phyloP scores from a whole-genome alignment of 2,888 invertebrate genomes.

The Mimachlamys varia region DNA sequence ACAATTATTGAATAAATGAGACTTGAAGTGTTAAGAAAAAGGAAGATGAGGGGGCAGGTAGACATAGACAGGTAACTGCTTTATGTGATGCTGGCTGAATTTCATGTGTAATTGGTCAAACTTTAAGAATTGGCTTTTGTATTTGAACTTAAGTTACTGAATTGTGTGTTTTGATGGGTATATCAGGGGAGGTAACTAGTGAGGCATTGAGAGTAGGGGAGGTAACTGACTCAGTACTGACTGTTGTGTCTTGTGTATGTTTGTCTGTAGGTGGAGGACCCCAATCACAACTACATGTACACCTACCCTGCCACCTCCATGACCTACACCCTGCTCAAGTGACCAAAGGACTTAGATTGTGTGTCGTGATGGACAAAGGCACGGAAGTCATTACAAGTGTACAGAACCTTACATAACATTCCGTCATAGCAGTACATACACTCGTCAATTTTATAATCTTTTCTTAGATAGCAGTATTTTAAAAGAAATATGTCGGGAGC shows the following conservation, averaged over 20 bases:
- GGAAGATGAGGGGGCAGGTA: neutral
- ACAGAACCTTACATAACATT: neutral
- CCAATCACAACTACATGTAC: constrained; percentile 19
- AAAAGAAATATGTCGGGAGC: neutral
- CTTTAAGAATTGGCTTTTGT: neutral
- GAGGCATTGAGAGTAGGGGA: neutral
- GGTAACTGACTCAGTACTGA: neutral
- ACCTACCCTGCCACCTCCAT: constrained; percentile 36
- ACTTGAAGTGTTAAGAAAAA: too few relatives aligned
- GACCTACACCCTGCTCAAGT: constrained; percentile 36
- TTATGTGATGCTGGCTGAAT: too few relatives aligned
- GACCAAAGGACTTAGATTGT: neutral
- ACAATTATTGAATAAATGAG: too few relatives aligned
- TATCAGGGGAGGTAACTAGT: neutral
- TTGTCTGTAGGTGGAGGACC: constrained; percentile 32
- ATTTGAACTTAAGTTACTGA: too few relatives aligned
- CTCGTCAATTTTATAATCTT: neutral
- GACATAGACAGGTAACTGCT: too few relatives aligned
- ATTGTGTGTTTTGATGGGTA: too few relatives aligned
- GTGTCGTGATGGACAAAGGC: neutral
- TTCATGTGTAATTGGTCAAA: neutral
- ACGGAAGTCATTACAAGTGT: neutral
- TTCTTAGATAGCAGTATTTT: constrained; percentile 18
- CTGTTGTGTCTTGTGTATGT: constrained; percentile 25
- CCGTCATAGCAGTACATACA: neutral